Base-by-base conservation (phyloP, 2,113 vertebrate genomes). In the Lepidiolamprologus cunningtoni region DNA sequence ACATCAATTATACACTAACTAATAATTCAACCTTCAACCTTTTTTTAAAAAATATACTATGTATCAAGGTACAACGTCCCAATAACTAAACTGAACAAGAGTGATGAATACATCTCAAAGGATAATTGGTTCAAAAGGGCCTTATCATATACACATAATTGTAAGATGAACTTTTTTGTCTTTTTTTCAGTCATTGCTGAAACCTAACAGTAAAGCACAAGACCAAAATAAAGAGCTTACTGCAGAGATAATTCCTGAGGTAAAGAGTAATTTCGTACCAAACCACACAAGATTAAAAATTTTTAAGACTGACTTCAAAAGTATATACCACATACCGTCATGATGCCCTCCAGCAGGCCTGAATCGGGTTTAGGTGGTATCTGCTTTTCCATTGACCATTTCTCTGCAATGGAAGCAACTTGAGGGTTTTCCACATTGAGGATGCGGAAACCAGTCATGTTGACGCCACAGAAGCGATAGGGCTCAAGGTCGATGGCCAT, bases 391-490 rank as follows among this genome's bases (percentile, higher is more conserved):
- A 97, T 98, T 78, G 98, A 98, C 99, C 99, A 99, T 92, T 99
- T 99, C 93, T 99, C 98, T 9, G 98, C 96, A 45, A 99, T 98
- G 91, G 98, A 96, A 2, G 97, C 96, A 4, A 99, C 98, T 7
- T 98, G 98, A 0, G 98, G 98, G 95, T 99, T 99, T 73, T 99
- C 99, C 91, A 98, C 98, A 2, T 99, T 99, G 86, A 99, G 97
- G 96, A 99, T 99, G 28, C 99, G 97, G 95, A 99, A 99, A 47
- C 99, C 98, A 0, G 99, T 99, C 97, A 99, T 97, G 94, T 99
- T 99, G 86, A 99, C 99, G 5, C 99, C 99, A 1, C 98, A 99
- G 96, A 99, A 99, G 91, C 98, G 98, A 19, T 99, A 99, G 9
- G 98, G 98, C 91, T 99, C 99, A 93, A 99, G 96, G 96, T 99